Evolutionary conservation across 2,888 invertebrate genomes (phyloP).

Genomic region (Melanchra persicariae): DNA sequence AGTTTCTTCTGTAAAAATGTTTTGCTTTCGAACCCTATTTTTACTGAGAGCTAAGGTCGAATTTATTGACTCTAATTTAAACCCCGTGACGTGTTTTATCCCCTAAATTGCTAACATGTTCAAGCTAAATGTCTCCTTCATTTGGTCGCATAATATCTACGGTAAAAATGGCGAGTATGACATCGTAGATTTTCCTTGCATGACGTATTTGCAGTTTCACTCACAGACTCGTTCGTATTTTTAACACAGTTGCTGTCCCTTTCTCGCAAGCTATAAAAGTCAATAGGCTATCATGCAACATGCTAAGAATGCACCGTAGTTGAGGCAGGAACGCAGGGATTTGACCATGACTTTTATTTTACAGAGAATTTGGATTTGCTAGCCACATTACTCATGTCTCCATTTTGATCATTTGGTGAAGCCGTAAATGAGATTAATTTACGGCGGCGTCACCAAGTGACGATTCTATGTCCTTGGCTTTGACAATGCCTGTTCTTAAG

Average conservation of each 20-base stretch:
- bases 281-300: slow-evolving; percentile 17
- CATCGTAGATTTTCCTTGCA: slow-evolving; percentile 68
- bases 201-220: slow-evolving; percentile 66
- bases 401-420: slow-evolving; percentile 7
- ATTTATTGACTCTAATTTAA: slow-evolving; percentile 22
- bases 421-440: slow-evolving; percentile 3
- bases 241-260: slow-evolving; percentile 54
- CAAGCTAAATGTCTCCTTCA: slow-evolving; percentile 64
- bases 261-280: slow-evolving; percentile 37
- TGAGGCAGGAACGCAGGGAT: slow-evolving; percentile 42
- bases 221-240: slow-evolving; percentile 34
- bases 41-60: not conserved
- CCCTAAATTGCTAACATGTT: slow-evolving; percentile 46
- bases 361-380: slow-evolving; percentile 24
- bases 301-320: slow-evolving; percentile 49
- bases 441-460: not conserved
- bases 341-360: slow-evolving; percentile 47
- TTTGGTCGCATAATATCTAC: slow-evolving; percentile 78
- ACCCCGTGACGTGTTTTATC: slow-evolving; percentile 45
- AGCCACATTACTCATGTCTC: slow-evolving; percentile 14
- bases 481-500: not conserved
- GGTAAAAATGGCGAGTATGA: slow-evolving; percentile 76
- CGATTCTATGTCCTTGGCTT: slow-evolving; percentile 5
- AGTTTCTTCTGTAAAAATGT: slow-evolving; percentile 31
- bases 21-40: slow-evolving; percentile 11